Base-by-base conservation (phyloP, 2,113 vertebrate genomes). In the Stigmatopora argus region DNA sequence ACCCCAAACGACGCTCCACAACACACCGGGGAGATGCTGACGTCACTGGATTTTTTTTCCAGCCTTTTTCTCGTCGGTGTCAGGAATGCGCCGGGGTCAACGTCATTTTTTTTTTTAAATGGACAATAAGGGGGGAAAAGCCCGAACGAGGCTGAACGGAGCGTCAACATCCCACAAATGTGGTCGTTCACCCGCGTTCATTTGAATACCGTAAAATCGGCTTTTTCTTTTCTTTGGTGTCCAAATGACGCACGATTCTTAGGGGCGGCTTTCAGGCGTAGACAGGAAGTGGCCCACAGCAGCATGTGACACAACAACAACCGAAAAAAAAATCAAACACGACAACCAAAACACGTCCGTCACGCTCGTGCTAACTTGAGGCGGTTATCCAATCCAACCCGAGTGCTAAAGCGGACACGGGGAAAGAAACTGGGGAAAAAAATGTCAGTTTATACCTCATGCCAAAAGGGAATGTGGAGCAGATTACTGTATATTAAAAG, bases 41-140 rank as follows among this genome's bases (percentile, higher is more conserved):
- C 84, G 85, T 86, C 84, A 83, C 71, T 45, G 3, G 62, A 9
- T 4, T 17, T 71, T 55, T 83, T 88, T 86, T 84, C 83, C 86
- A 83, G 73, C 53, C 58, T 57, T 74, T 60, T 62, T 74, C 56
- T 73, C 75, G 67, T 1, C 41, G 72, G 26, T 64, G 83, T 79
- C 78, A 76, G 82, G 82, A 81, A 82, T 83, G 83, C 65, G 78
- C 83, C 83, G 77, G 46, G 81, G 81, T 78, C 78, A 65, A 76
- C 61, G 62, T 66, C 23, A 3, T 4, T 56, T 19, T 23, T 56
- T n/a, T 56, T 19, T 23, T 56, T 0, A 23, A 56, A 1, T 56
- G 53, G 23, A 26, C 8, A 23, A 26, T 21, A 56, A 31, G 26
- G 26, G 26, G 26, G 26, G 26, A 3, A n/a, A n/a, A n/a, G n/a